These are phyloP conservation scores for Sciurus niger DNA, from an alignment of 2,113 vertebrate genomes.

Conservation along the genomic window DNA sequence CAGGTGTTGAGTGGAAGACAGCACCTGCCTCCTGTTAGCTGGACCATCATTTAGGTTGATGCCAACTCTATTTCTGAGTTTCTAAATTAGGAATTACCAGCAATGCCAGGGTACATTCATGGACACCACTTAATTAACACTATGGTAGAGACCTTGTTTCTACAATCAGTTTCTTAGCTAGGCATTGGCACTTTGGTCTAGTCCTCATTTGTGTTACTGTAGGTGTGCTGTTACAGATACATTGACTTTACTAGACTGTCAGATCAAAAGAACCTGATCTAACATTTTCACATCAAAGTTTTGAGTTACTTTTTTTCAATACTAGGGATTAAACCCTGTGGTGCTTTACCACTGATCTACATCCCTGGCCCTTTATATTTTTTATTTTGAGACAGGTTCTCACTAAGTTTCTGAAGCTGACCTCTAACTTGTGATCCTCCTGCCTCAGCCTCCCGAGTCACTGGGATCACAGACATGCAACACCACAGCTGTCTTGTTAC, in stretches of 20 bases:
- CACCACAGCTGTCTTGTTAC: background rate
- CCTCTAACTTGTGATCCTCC: no score
- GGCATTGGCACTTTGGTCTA: background rate
- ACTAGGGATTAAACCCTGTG: no score
- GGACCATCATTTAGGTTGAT: background rate
- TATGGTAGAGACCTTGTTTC: background rate
- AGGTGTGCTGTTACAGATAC: background rate
- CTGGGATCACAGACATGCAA: no score
- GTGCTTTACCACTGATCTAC: no score
- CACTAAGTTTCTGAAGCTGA: no score
- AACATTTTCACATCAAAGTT: background rate
- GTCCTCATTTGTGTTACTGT: background rate
- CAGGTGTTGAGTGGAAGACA: background rate
- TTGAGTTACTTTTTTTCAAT: background rate
- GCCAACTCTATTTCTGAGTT: background rate
- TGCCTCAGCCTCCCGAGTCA: no score
- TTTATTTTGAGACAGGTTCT: no score
- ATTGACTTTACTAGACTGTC: background rate
- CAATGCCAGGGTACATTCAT: background rate
- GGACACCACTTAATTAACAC: background rate
- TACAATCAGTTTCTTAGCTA: background rate
- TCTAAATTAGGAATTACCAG: background rate
- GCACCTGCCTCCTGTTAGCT: background rate
- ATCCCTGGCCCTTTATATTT: no score
- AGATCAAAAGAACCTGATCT: background rate